A percentile compares a stretch with the other conserved stretches of the same genome.
Evolutionary conservation across 2,797 vertebrate species (phyloP).

Genomic region (Bradypodion ventrale): DNA sequence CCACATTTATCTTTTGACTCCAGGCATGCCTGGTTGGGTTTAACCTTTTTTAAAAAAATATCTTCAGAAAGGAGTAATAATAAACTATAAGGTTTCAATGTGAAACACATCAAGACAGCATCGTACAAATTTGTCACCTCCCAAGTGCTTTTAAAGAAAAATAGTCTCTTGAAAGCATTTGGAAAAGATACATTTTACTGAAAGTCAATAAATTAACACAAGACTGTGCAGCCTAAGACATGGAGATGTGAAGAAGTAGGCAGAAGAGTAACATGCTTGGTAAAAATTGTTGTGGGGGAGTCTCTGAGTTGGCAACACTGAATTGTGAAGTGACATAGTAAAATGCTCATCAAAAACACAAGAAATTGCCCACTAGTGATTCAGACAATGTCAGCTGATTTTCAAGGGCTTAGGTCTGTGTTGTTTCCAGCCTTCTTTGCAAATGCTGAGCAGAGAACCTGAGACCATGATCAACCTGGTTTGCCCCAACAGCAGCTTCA

Average conservation of each 20-base stretch:
- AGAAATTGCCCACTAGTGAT: neutral
- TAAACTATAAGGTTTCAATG: neutral
- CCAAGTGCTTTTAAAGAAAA: neutral
- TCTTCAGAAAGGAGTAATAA: neutral
- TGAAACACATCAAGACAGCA: no score
- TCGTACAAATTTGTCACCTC: neutral
- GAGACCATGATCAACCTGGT: neutral
- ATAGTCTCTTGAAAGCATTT: neutral
- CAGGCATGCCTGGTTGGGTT: neutral
- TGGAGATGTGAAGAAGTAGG: neutral
- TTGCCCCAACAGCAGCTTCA: no score
- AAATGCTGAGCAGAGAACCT: neutral
- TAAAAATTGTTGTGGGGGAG: neutral
- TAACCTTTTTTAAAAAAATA: neutral
- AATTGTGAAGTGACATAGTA: neutral
- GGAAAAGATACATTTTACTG: neutral
- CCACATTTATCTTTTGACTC: constrained; percentile 11
- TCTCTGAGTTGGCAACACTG: neutral
- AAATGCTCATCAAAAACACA: neutral
- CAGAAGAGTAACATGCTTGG: neutral
- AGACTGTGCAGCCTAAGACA: no score
- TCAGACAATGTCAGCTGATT: neutral
- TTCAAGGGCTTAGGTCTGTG: neutral
- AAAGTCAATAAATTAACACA: neutral
- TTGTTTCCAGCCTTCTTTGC: neutral